Base-by-base conservation (phyloP, 2,797 vertebrate species). In the Arnoldichthys spilopterus region DNA sequence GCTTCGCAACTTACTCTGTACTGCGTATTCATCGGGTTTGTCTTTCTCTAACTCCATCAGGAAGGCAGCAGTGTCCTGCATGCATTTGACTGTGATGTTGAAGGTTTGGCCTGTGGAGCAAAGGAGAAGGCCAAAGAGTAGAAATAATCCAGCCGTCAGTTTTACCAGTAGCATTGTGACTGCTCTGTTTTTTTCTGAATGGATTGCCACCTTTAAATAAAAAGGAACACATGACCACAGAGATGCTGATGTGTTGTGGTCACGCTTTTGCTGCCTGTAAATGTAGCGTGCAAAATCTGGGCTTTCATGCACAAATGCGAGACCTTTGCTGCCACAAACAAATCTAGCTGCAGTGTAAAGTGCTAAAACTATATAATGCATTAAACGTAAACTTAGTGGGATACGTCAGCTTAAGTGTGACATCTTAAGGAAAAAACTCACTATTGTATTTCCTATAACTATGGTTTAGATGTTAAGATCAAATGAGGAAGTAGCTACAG, bases 1-100 rank as follows among this genome's bases (percentile, higher is more conserved):
- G 9, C 24, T 40, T 43, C 26, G 68, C 4, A 64, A 96, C 96
- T 96, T 91, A 97, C 96, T 96, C 84, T 87, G 86, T 56, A 93
- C 87, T 16, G 95, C 93, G 12, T 96, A 96, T 72, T 91, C 85
- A 78, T 92, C 88, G 32, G 95, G 94, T 4, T 80, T 84, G 74
- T 87, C 86, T 58, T 91, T 92, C 76, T 92, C 91, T 18, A 97
- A 85, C 73, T 97, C 95, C 58, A 78, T 79, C 70, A 96, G 92
- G 80, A 96, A 96, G 32, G 84, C 80, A 2, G 82, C 51, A 26
- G 90, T 92, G 47, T 96, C 95, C 83, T 89, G 86, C 68, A 84
- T 68, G 83, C 96, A 96, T 85, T 83, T 91, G 30, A 85, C 77
- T 43, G 94, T 92, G 72, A 93, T 76, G 53, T 90, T 92, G 64